Base-by-base conservation (phyloP, 1,140 invertebrate genomes). In the Lamellibrachia luymesi region DNA sequence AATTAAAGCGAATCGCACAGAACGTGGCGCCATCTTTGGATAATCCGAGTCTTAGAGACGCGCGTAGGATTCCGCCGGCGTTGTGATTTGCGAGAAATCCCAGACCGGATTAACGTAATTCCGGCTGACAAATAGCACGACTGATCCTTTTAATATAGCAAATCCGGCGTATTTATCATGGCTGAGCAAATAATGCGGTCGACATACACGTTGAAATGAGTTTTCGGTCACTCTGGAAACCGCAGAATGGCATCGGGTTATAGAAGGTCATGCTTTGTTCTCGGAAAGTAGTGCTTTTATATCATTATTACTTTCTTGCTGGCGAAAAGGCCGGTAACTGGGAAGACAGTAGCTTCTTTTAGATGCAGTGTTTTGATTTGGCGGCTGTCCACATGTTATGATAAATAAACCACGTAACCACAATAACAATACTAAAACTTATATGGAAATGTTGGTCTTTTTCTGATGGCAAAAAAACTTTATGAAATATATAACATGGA, bases 91-190 rank as follows among this genome's bases (percentile, higher is more conserved):
- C 64, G 64, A 80, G 64, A 80, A 80, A 80, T 80, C 64, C 64
- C 64, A 80, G 64, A 80, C 64, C 64, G 64, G 64, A 80, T 80
- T 80, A 80, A 80, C 64, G 64, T 80, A 80, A 80, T 80, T 80
- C 64, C 64, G 64, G 64, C 64, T 80, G 64, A 80, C 64, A 80
- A 80, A 80, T 80, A 80, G 64, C 64, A 80, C 64, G 64, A 80
- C 64, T 80, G 64, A 80, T 80, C 64, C 64, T 80, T 80, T 80
- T 80, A 80, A 80, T 80, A 80, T 80, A 80, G 64, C 64, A 80
- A 80, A 80, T 80, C 64, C 64, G 64, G 64, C 64, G 64, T 80
- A 80, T 80, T 80, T 80, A 80, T 80, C 64, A 80, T 80, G 64
- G 64, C 64, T 2, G 64, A 80, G 64, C 64, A 80, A 80, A 80